Conservation (phyloP, 1,140 invertebrate genomes). For the Caenorhabditis briggsae region DNA sequence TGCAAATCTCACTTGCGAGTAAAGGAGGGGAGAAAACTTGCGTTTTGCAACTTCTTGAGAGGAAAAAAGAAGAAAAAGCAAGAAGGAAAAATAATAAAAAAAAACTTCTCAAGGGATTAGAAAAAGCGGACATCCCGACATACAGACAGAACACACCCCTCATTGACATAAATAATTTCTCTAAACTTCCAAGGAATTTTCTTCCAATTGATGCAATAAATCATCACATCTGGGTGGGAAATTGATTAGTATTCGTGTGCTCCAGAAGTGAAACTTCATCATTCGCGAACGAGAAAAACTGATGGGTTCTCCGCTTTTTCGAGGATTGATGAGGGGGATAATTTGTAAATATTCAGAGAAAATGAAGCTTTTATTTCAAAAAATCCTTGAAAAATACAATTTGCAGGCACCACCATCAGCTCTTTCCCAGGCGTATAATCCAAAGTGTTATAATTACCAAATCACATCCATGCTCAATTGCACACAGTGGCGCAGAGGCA, state of each 20-base stretch:
- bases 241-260: neutral
- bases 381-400: too few relatives aligned
- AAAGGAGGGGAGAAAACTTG: neutral
- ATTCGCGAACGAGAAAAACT: neutral
- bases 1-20: neutral
- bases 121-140: too few relatives aligned
- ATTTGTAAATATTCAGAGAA: too few relatives aligned
- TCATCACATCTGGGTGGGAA: slow-evolving; percentile 37
- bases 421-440: too few relatives aligned
- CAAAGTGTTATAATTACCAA: too few relatives aligned
- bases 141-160: too few relatives aligned
- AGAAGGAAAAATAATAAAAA: neutral
- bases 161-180: too few relatives aligned
- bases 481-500: too few relatives aligned
- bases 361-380: too few relatives aligned
- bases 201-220: slow-evolving; percentile 5
- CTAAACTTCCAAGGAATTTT: neutral
- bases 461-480: too few relatives aligned
- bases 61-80: neutral
- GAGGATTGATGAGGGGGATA: neutral
- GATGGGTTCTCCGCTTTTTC: neutral
- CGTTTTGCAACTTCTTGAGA: neutral
- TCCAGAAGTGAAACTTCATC: too few relatives aligned
- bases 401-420: too few relatives aligned
- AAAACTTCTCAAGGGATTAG: neutral